Evolutionary conservation across 2,797 vertebrate species (phyloP).

Genomic region (Pangasius sanitwongsei): DNA sequence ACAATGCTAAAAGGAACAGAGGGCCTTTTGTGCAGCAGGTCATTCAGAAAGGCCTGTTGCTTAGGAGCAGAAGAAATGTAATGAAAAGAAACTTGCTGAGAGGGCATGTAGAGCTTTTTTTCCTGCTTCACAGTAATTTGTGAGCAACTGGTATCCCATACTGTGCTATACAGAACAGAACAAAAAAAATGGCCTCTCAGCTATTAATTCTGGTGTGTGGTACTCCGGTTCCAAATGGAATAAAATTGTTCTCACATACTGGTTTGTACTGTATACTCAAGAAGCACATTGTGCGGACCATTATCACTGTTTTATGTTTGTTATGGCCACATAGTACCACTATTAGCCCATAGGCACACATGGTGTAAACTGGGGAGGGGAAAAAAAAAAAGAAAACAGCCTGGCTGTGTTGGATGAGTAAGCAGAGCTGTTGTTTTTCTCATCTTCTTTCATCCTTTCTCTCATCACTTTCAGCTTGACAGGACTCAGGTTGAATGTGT

Average conservation of each 20-base stretch:
- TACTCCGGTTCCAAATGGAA: slow-evolving; percentile 7
- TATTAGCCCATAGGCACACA: not conserved
- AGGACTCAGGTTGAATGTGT: slow-evolving; percentile 2
- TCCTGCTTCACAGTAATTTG: slow-evolving; percentile 9
- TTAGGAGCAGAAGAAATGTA: slow-evolving; percentile 23
- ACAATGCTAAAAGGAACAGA: not conserved
- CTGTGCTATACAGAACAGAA: slow-evolving; percentile 16
- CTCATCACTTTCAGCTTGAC: slow-evolving; percentile 8
- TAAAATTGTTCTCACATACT: slow-evolving; percentile 13
- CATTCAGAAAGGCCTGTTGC: slow-evolving; percentile 30
- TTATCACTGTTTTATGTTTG: not conserved
- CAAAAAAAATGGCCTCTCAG: not conserved
- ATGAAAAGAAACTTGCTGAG: slow-evolving; percentile 18
- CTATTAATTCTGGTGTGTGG: not conserved
- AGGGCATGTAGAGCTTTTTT: slow-evolving; percentile 15
- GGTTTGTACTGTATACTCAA: not conserved
- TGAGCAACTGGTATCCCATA: slow-evolving; percentile 9
- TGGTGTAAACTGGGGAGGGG: not conserved
- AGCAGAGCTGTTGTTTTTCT: slow-evolving; percentile 14
- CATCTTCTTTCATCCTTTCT: not conserved
- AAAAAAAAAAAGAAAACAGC: not conserved
- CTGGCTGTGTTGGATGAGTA: slow-evolving; percentile 5
- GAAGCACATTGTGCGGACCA: not conserved
- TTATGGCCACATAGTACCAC: not conserved
- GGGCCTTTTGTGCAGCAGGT: slow-evolving; percentile 17